Base-by-base conservation (phyloP, 1,140 invertebrate species). In the Calycopis cecrops region DNA sequence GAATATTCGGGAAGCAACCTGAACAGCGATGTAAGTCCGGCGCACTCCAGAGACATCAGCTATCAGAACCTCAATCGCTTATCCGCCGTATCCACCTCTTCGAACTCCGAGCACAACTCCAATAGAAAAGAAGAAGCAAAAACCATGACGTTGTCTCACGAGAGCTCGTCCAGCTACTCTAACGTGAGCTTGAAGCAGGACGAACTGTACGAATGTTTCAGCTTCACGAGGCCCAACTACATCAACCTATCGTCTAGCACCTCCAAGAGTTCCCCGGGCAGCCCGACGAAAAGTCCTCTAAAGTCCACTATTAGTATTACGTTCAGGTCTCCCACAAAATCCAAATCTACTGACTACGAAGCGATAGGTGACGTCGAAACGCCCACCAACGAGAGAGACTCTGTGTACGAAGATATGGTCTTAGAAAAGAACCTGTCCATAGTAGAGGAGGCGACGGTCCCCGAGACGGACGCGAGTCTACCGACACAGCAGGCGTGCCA, bases 261-360 rank as follows among this genome's bases (percentile, higher is more conserved):
- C 1, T 85, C 79, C 0, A 86, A 83, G 62, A 85, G 76, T 52
- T 80, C 81, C 0, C 81, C 85, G 0, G 84, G 73, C 1, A 84
- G 76, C 17, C 87, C 88, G 0, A 78, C 87, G 6, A 87, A 86
- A 62, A 90, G 89, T 55, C 90, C 90, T 0, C 72, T 91, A n/a
- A 90, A 89, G 69, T 92, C 91, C 0, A 92, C 92, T 0, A 92
- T 92, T 8, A 92, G 90, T 75, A 92, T 92, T n/a, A 92, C 91
- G 2, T 92, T 92, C 62, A 86, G 90, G 62, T 90, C 90, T 1
- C 90, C 90, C 0, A 84, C 80, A 1, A 89, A 85, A 48, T 63
- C 63, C 1, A 89, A 87, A 70, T 73, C 76, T 1, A 61, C 63
- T 4, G 73, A 83, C 55, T 77, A 76, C 11, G 79, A 79, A 51